Base-by-base conservation (phyloP, 2,797 vertebrate species). In the Hirundo rustica region DNA sequence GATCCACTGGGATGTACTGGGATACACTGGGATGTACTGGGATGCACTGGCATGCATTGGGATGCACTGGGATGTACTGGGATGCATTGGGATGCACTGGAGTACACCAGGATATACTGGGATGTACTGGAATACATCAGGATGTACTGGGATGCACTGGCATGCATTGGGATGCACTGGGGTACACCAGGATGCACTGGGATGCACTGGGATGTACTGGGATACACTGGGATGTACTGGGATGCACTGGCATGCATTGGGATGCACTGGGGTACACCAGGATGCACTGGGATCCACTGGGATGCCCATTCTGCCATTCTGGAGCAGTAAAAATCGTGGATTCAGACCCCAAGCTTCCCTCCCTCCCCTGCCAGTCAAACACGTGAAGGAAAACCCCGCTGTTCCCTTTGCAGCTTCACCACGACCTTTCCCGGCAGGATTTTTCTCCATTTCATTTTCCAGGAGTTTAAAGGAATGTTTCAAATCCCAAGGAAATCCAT, bases 401-500 rank as follows among this genome's bases (percentile, higher is more conserved):
- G 16, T 55, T 96, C 74, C 32, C 74, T 42, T 36, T 12, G 9
- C 25, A 76, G 77, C 32, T 62, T 11, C 81, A 34, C 44, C 11
- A 0, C 5, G 67, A 76, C 92, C 86, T 92, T 87, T 92, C 30
- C 84, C 25, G 1, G 5, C 44, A 7, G 34, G 60, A 68, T 38
- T 91, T 66, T 67, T 53, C 72, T 83, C 74, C 40, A 3, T 48
- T 85, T 78, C 65, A 18, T 75, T 73, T 75, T 73, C 36, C 76
- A 92, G 83, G 66, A 85, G 29, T 93, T 91, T 64, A 73, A 95
- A 92, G 72, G 64, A 89, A 73, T 29, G 3, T 53, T 91, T 87
- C 53, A 91, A 96, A 76, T 82, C 84, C 32, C 67, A 87, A 22
- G 15, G 36, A 55, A 92, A 93, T 62, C 77, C 67, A 7, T 76